Base-by-base conservation (phyloP, 2,888 invertebrate genomes). In the Schizaphis graminum region DNA sequence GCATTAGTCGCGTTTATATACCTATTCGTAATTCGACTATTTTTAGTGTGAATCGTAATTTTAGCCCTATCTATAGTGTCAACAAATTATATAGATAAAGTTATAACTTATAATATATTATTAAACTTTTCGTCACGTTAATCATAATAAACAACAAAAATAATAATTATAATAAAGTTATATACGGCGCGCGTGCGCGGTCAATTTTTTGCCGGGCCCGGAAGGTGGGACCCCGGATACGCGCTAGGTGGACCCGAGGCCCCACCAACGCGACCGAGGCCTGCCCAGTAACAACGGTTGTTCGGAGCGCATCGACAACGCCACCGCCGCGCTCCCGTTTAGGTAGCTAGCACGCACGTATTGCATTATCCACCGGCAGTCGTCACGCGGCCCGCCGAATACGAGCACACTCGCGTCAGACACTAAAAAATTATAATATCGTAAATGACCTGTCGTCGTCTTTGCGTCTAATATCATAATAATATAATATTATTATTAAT, bases 381-480 rank as follows among this genome's bases (percentile, higher is more conserved):
- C 94, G 94, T 94, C 94, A 94, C 94, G 94, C 94, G 94, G 94
- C 94, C 94, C 94, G 90, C 90, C 94, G 91, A 90, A 91, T 35
- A 91, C 44, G 61, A 94, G 94, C 94, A 91, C 91, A 67, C 86
- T 47, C 89, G 61, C 61, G 57, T 35, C 35, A 11, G 86, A 77
- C 77, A 49, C 85, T 21, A 44, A n/a, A 8, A 53, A 53, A 35
- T 47, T 53, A 88, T 85, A 85, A 85, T 44, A 88, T 11, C 67
- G 53, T 85, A 85, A 88, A 24, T 41, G 21, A 8, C 26, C 41
- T 41, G 44, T 28, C 24, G 57, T 89, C 41, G 57, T 61, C 10
- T 90, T 61, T 13, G 13, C 28, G 44, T 5, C 21, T 35, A 77
- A 77, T 77, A 77, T 77, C 16, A n/a, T 67, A n/a, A 67, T 5